A percentile compares a stretch with the other conserved stretches of the same genome.
phyloP scores from a whole-genome alignment of 2,797 vertebrate genomes.

The Melanotaenia pygmaea region DNA sequence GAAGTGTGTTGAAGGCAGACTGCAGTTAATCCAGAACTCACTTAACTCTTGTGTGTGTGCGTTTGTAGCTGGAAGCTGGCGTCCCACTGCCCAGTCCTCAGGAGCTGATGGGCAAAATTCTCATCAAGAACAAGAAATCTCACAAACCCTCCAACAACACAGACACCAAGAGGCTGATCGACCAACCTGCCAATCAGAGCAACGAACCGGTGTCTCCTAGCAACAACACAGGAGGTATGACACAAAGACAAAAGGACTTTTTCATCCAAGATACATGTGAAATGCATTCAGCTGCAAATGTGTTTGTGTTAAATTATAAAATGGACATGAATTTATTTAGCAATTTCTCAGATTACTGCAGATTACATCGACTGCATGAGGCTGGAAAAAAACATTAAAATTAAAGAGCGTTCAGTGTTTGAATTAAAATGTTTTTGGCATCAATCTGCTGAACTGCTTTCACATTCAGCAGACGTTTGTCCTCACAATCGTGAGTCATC shows the following conservation, averaged over 20 bases:
- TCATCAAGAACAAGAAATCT: conserved; percentile 99
- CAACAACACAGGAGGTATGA: conserved; percentile 86
- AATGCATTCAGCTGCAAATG: conserved; percentile 26
- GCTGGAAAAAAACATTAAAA: neutral
- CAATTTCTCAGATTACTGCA: neutral
- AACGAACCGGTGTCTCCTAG: conserved; percentile 92
- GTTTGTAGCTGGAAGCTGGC: conserved; percentile 86
- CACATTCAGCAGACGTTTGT: conserved; percentile 7
- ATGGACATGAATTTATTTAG: neutral
- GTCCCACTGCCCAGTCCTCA: conserved; percentile 94
- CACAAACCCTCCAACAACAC: conserved; percentile 91
- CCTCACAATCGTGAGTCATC: conserved; percentile 39
- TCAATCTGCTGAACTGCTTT: conserved; percentile 20
- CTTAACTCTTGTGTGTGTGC: neutral
- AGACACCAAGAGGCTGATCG: conserved; percentile 90
- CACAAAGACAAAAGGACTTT: conserved; percentile 54
- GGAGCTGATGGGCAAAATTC: conserved; percentile 97
- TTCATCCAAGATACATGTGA: conserved; percentile 30
- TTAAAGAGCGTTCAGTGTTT: neutral
- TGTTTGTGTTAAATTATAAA: conserved; percentile 17
- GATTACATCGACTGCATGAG: neutral
- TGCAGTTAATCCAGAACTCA: neutral
- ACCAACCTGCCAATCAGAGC: conserved; percentile 93
- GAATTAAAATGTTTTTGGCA: conserved; percentile 8
- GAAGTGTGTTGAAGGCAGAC: fast-evolving